phyloP scores from a whole-genome alignment of 2,113 vertebrate species.

The Pycnonotus jocosus region DNA sequence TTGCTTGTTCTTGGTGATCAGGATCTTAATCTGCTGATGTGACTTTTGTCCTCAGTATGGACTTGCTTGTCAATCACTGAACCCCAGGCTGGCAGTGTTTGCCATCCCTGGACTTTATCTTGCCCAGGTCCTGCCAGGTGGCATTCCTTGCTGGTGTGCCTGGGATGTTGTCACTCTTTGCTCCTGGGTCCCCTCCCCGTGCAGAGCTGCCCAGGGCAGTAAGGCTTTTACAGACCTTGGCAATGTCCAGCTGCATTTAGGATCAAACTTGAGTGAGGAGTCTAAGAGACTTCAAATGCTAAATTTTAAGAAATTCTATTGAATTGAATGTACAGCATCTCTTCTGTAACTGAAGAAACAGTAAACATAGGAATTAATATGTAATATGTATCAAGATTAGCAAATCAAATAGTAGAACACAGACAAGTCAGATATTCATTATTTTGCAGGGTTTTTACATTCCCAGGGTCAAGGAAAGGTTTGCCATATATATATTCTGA shows the following conservation, averaged over 20 bases:
- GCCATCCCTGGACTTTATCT: background rate
- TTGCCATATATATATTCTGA: background rate
- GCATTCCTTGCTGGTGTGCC: background rate
- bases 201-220: background rate
- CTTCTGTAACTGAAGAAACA: background rate
- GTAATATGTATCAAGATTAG: background rate
- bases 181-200: fast-evolving
- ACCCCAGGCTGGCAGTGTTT: background rate
- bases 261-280: background rate
- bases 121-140: background rate
- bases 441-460: background rate
- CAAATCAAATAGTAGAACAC: background rate
- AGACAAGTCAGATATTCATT: background rate
- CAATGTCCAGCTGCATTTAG: background rate
- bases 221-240: background rate
- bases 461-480: background rate
- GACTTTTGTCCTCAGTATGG: background rate
- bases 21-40: background rate
- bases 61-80: background rate
- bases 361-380: background rate
- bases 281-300: background rate
- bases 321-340: background rate
- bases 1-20: background rate
- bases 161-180: background rate
- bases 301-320: background rate